Percentiles rank a stretch among this genome's conserved stretches.
These are phyloP conservation scores for Varanus komodoensis DNA, from an alignment of 2,113 vertebrate species.

Conservation along the genomic window DNA sequence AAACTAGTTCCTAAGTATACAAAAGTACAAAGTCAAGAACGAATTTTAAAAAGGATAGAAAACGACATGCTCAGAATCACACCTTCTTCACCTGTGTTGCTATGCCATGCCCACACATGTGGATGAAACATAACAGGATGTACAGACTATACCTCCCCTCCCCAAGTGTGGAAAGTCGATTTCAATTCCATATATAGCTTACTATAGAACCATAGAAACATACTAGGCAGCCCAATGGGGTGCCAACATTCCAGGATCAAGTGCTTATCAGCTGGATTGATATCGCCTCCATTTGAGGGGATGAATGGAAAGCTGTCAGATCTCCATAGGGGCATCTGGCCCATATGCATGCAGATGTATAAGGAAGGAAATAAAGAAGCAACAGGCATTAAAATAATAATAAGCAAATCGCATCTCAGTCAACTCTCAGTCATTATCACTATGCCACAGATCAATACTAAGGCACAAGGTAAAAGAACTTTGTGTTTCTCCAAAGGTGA, in stretches of 20 bases:
- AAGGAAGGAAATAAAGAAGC: background rate
- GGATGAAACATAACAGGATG: background rate
- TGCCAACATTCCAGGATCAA: background rate
- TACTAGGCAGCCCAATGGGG: background rate
- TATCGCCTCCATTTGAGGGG: background rate
- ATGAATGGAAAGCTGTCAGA: background rate
- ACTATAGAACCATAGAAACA: background rate
- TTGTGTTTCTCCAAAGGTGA: too few relatives aligned
- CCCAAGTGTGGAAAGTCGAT: background rate
- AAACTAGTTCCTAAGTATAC: background rate
- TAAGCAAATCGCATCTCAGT: background rate
- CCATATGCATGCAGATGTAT: background rate
- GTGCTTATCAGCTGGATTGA: background rate
- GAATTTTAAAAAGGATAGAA: background rate
- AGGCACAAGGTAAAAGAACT: background rate
- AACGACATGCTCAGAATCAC: background rate
- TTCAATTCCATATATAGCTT: background rate
- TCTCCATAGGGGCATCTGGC: background rate
- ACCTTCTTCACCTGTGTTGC: background rate
- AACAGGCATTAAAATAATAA: conserved; percentile 5
- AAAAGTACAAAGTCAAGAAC: background rate
- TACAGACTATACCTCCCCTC: background rate
- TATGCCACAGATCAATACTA: background rate
- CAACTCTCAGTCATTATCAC: background rate
- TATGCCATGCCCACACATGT: background rate